Percentiles rank a stretch among this genome's conserved stretches.
Evolutionary conservation across 2,888 invertebrate genomes (phyloP).

Genomic region (Agrotis exclamationis): DNA sequence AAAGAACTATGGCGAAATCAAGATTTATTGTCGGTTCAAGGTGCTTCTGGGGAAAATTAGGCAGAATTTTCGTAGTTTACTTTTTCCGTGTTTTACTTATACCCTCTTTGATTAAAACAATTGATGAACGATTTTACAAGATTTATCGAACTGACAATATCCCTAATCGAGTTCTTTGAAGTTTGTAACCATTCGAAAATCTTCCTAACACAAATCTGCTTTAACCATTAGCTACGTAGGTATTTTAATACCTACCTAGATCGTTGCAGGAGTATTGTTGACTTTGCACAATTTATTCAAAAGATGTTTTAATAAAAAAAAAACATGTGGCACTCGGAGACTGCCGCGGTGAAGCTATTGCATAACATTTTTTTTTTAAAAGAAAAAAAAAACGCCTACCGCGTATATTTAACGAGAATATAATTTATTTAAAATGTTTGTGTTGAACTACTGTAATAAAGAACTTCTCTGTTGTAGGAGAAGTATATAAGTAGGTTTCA

Average conservation of each 20-base stretch:
- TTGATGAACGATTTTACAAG: no score
- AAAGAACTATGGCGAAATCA: slow-evolving; percentile 11
- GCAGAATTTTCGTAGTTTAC: not conserved
- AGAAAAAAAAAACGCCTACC: no score
- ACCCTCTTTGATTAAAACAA: not conserved
- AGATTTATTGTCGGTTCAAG: not conserved
- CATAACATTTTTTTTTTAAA: no score
- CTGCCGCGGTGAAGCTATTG: no score
- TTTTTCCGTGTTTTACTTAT: not conserved
- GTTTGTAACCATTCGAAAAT: not conserved
- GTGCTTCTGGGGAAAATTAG: not conserved
- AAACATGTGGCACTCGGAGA: no score
- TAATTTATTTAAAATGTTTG: no score
- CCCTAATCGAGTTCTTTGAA: not conserved
- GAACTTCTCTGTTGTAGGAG: no score
- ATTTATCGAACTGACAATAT: not conserved
- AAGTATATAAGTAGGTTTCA: no score
- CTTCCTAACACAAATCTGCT: not conserved
- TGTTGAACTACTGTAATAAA: no score
- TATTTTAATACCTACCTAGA: not conserved
- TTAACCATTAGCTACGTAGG: not conserved
- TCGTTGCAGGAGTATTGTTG: not conserved
- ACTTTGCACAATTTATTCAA: no score
- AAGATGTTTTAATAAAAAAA: no score
- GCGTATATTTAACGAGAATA: no score